phyloP scores from a whole-genome alignment of 1,140 invertebrate genomes.

The Bombus picipes region DNA sequence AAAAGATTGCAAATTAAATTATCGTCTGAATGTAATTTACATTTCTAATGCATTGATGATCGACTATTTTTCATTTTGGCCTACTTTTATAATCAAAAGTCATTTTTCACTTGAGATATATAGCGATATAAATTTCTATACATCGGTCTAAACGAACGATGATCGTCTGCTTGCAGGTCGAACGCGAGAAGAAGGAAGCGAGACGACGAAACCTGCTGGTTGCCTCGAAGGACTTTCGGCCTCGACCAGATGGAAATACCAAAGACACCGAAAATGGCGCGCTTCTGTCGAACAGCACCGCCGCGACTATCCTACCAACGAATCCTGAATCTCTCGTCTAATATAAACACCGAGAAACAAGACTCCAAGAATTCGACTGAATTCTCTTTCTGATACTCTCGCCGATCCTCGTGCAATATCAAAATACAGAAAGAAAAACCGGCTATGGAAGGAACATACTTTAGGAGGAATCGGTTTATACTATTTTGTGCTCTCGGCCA shows the following conservation, averaged over 20 bases:
- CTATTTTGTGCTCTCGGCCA: background rate
- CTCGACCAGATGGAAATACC: slow-evolving; percentile 66
- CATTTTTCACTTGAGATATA: no score
- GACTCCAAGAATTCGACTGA: background rate
- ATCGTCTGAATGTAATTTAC: no score
- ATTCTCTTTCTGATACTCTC: background rate
- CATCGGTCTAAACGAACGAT: background rate
- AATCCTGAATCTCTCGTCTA: slow-evolving; percentile 72
- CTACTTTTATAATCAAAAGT: background rate
- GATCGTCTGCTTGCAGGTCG: slow-evolving; percentile 70
- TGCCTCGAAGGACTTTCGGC: slow-evolving; percentile 67
- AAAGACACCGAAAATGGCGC: slow-evolving; percentile 78
- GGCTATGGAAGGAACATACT: background rate
- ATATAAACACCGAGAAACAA: background rate
- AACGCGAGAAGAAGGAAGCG: slow-evolving; percentile 81
- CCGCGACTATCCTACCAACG: slow-evolving; percentile 70
- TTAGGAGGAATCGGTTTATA: background rate
- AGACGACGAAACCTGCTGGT: slow-evolving; percentile 75
- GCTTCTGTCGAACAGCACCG: slow-evolving; percentile 70
- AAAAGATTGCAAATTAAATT: background rate
- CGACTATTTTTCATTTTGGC: no score
- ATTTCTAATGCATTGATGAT: no score
- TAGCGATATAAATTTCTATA: no score
- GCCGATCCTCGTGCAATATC: background rate
- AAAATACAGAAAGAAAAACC: background rate